A percentile compares a stretch with the other conserved stretches of the same genome.
Conservation (phyloP, 2,888 invertebrate genomes). For the Diplazon laetatorius region DNA sequence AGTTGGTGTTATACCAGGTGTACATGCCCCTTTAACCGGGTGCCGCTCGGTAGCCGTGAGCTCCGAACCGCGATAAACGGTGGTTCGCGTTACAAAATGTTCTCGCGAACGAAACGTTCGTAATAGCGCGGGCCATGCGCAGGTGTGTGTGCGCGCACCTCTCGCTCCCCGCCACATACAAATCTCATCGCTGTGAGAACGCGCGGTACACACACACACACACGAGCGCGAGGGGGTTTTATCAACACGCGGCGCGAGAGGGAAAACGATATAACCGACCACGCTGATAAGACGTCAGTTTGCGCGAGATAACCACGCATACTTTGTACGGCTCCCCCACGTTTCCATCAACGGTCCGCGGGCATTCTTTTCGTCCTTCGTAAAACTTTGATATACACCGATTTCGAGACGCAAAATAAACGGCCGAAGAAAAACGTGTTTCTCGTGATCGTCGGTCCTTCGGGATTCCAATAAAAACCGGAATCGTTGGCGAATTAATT, state of each 20-base stretch:
- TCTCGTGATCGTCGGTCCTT: too few species aligned
- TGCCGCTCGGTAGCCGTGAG: too few species aligned
- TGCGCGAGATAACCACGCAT: conserved; percentile 49
- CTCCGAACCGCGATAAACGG: too few species aligned
- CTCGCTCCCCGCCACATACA: background rate
- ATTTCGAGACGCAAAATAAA: too few species aligned
- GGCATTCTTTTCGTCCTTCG: background rate
- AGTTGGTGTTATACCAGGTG: too few species aligned
- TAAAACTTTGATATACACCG: too few species aligned
- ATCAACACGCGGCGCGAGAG: conserved; percentile 33
- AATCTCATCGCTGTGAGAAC: background rate
- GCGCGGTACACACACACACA: too few species aligned
- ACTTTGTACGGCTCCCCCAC: conserved; percentile 36
- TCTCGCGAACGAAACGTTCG: background rate
- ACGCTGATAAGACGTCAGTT: conserved; percentile 73
- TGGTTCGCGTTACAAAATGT: background rate
- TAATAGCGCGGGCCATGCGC: background rate
- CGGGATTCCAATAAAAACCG: conserved; percentile 8
- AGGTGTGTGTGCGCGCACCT: conserved; percentile 13
- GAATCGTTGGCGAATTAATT: background rate
- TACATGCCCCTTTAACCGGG: too few species aligned
- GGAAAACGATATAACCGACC: conserved; percentile 60
- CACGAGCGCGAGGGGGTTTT: too few species aligned
- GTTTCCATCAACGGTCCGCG: too few species aligned
- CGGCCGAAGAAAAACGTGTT: too few species aligned